phyloP scores from a whole-genome alignment of 2,797 vertebrate species.

The Distichodus sexfasciatus region DNA sequence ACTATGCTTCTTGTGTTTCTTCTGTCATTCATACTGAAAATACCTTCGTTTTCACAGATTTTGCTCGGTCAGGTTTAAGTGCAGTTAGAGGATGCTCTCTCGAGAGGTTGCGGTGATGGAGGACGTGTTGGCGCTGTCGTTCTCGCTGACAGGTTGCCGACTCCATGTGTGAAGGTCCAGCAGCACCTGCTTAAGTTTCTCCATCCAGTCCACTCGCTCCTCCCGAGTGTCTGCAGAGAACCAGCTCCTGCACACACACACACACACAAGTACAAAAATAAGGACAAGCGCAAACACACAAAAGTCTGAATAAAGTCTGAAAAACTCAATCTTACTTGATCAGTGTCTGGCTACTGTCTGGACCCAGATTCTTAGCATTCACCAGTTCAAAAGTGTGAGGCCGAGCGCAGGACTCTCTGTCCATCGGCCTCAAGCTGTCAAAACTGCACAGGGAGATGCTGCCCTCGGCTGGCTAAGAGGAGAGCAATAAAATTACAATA shows the following conservation, averaged over 20 bases:
- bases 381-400: constrained; percentile 80
- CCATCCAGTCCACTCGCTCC: constrained; percentile 74
- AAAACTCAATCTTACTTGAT: constrained; percentile 67
- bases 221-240: constrained; percentile 79
- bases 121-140: constrained; percentile 5
- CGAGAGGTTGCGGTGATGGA: constrained; percentile 51
- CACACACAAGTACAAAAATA: not conserved
- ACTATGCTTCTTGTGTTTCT: too few relatives aligned
- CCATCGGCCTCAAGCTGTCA: constrained; percentile 65
- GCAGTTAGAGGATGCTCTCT: constrained; percentile 68
- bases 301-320: not conserved
- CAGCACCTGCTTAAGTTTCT: constrained; percentile 73
- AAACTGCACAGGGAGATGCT: constrained; percentile 66
- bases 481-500: not conserved
- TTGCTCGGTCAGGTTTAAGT: not conserved
- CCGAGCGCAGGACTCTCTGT: constrained; percentile 74
- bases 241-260: constrained; percentile 71
- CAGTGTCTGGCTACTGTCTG: constrained; percentile 51
- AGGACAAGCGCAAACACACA: not conserved
- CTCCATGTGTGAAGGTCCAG: constrained; percentile 76
- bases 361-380: constrained; percentile 51
- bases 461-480: constrained; percentile 69
- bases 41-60: not conserved
- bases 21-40: constrained; percentile 3
- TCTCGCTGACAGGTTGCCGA: constrained; percentile 15